Evolutionary conservation across 2,113 vertebrate genomes (phyloP), one percentile per base, ranked within the genome.

Genomic region (Carassius gibelio): DNA sequence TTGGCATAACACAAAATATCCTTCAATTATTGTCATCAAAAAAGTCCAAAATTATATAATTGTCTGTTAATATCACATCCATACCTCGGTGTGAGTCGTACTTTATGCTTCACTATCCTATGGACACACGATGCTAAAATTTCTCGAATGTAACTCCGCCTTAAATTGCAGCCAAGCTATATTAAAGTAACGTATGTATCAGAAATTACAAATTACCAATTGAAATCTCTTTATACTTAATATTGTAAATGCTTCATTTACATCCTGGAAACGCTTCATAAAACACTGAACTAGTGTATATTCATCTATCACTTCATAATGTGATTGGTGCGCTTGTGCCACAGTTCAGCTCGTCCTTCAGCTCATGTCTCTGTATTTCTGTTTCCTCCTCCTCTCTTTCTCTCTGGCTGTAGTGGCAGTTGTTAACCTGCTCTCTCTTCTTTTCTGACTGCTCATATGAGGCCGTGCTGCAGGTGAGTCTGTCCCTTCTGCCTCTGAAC

Each of bases 381-480:
- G 11, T 26, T 85, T 52, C 14, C 23, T 84, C 45, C 45, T 88
- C 61, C 8, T 45, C 45, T 45, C 45, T 10, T 80, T 38, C 72
- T 14, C 36, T 57, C 55, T 57, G 55, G 34, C 59, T 84, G 62
- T 83, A 75, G 87, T 83, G 88, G 90, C 89, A 85, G 83, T 86
- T 90, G 8, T 79, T 90, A 92, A 94, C 87, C 30, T 87, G 83
- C 81, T 88, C 66, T 75, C 83, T 88, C 83, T 92, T 48, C 69
- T 87, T 81, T 81, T 91, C 74, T 66, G 71, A 85, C 76, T 88
- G 8, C 88, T 90, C 83, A 90, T 90, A 87, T 91, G 95, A 96
- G 96, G 96, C 96, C 94, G 94, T 96, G 90, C 91, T 98, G 91
- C 96, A 97, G 97, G 97, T 98, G 95, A 97, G 96, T 84, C 82